Conservation (phyloP, 2,797 vertebrate genomes). For the Darevskia nairensis region DNA sequence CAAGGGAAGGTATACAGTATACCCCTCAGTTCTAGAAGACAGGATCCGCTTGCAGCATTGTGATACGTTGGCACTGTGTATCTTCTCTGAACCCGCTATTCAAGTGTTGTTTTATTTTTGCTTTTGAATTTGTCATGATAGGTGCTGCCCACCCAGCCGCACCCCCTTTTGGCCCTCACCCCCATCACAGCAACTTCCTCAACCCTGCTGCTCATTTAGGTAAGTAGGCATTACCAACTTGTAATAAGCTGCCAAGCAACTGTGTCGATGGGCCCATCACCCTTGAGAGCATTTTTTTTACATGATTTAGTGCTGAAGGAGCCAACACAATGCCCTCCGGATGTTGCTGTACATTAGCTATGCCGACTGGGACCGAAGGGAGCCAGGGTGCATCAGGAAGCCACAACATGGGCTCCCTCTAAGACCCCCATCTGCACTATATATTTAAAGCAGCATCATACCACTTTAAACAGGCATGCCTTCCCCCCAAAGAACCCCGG, state of each 20-base stretch:
- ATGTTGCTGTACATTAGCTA: no score
- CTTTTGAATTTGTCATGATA: constrained; percentile 69
- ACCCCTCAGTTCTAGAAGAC: background rate
- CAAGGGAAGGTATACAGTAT: background rate
- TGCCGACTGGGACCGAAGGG: no score
- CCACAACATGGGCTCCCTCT: no score
- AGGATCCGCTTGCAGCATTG: background rate
- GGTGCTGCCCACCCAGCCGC: constrained; percentile 91
- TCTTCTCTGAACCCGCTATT: background rate
- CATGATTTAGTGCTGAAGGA: background rate
- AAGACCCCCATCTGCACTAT: no score
- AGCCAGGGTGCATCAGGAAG: no score
- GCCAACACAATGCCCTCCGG: no score
- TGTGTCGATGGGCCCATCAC: rapidly evolving
- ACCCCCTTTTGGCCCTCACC: constrained; percentile 89
- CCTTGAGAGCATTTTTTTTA: background rate
- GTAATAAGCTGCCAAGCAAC: background rate
- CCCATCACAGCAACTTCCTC: constrained; percentile 94
- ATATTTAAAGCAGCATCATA: no score
- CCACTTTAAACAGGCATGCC: no score
- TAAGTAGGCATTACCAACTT: constrained; percentile 62
- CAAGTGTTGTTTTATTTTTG: constrained; percentile 32
- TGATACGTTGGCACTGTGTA: no score
- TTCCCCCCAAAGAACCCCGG: no score
- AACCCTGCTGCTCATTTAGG: constrained; percentile 92